Conservation (phyloP, 1,140 invertebrate species). For the Ganaspis sp. region DNA sequence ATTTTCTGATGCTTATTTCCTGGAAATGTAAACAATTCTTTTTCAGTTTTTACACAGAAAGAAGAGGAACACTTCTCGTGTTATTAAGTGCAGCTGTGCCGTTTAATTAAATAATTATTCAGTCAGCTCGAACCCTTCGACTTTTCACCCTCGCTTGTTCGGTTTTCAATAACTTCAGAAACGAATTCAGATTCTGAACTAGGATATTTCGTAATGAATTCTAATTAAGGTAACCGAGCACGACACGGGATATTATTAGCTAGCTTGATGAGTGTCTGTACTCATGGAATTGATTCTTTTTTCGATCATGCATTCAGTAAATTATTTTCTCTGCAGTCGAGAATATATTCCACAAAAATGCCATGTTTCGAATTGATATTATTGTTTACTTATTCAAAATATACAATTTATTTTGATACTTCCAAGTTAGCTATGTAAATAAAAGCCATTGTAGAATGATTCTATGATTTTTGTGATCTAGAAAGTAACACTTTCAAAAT, state of each 20-base stretch:
- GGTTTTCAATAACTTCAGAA: constrained; percentile 18
- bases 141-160: neutral
- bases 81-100: constrained; percentile 1
- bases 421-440: no score
- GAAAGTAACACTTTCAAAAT: no score
- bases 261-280: neutral
- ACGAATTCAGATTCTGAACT: neutral
- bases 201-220: constrained; percentile 1
- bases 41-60: neutral
- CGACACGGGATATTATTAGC: neutral
- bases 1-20: neutral
- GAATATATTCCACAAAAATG: no score
- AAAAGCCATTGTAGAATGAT: no score
- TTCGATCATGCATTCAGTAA: no score
- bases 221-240: constrained; percentile 12
- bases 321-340: no score
- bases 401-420: no score
- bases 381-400: no score
- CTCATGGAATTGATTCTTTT: neutral
- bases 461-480: no score
- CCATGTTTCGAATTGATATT: no score
- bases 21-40: neutral
- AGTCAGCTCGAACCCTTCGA: constrained; percentile 12
- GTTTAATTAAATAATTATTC: constrained; percentile 24
- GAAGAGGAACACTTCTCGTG: neutral